Evolutionary conservation across 1,140 invertebrate genomes (phyloP), one percentile per base, ranked within the genome.

Genomic region (Parasteatoda tepidariorum): DNA sequence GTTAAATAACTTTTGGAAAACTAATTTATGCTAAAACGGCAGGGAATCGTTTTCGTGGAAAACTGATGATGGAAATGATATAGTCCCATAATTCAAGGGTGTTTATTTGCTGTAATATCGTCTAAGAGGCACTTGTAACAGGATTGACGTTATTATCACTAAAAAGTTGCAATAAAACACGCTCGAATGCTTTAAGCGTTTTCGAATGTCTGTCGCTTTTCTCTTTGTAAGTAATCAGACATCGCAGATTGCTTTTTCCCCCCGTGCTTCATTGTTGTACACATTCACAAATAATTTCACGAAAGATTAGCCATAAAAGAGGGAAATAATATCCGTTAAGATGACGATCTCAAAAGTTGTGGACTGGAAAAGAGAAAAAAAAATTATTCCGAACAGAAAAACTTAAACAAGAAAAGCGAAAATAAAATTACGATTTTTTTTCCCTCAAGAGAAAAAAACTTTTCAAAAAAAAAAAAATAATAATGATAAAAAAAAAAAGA

Each of bases 211-310:
- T 66, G 34, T 22, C 38, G 48, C 75, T 33, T 9, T 26, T 38
- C 41, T 67, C 61, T 13, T 13, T 22, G 48, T 57, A 54, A 67
- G 38, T 34, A 78, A 7, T 5, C n/a, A 76, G 18, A 76, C 38
- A 48, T 48, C 38, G 9, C 38, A 71, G 9, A 71, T 71, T 55
- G 38, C 68, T n/a, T 59, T 22, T 59, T 22, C 7, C n/a, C n/a
- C n/a, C n/a, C n/a, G n/a, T 59, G 15, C n/a, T 3, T 30, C 24
- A 30, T 70, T 82, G 78, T 70, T 67, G 57, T 71, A 68, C 76
- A 68, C 41, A 68, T 38, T 79, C 48, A 62, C 67, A 71, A 82
- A 67, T 82, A 70, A 82, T 82, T 82, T 82, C 67, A 82, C 78
- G 57, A 82, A 82, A 82, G 78, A 82, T 82, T 82, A 82, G 26